Base-by-base conservation (phyloP, 2,888 invertebrate genomes). In the Plusia festucae region DNA sequence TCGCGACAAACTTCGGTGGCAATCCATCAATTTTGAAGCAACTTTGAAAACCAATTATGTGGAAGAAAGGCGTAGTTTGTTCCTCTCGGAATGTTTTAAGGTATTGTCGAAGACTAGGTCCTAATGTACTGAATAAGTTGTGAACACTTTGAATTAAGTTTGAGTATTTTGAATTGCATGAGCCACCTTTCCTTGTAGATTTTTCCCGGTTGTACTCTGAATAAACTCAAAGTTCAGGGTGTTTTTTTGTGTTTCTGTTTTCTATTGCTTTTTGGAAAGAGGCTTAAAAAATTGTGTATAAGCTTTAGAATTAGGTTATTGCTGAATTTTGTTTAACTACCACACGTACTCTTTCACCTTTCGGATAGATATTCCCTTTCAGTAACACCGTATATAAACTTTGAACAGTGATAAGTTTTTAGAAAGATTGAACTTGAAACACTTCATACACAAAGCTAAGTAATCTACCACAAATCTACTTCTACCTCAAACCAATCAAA, bases 1-100 rank as follows among this genome's bases (percentile, higher is more conserved):
- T 88, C 68, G 79, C 83, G 87, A 86, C 87, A 86, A 91, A 91
- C 87, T 92, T 81, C 73, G 85, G 87, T 83, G 88, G 90, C 91
- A 91, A 91, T 92, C 90, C 88, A 92, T 92, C 91, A 91, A 90
- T 90, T 89, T 82, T 68, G 73, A 79, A 65, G 70, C 52, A 86
- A 87, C 85, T 89, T 87, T 81, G 77, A 79, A 85, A 90, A 88
- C 85, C 86, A 91, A 91, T 92, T 92, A 90, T 82, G 84, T 81
- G 85, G 78, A 81, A 76, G 80, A 76, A 79, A 78, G 70, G 69
- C 79, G 59, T 58, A 67, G 63, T 82, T 81, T 46, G 56, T 52
- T 49, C 7, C 34, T 60, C 53, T 73, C 3, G 30, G 20, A 74
- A 73, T 74, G 70, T 78, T 74, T 49, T 20, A 68, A 55, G 44